Evolutionary conservation across 2,797 vertebrate species (phyloP).

Genomic region (Amphiprion clarkii): DNA sequence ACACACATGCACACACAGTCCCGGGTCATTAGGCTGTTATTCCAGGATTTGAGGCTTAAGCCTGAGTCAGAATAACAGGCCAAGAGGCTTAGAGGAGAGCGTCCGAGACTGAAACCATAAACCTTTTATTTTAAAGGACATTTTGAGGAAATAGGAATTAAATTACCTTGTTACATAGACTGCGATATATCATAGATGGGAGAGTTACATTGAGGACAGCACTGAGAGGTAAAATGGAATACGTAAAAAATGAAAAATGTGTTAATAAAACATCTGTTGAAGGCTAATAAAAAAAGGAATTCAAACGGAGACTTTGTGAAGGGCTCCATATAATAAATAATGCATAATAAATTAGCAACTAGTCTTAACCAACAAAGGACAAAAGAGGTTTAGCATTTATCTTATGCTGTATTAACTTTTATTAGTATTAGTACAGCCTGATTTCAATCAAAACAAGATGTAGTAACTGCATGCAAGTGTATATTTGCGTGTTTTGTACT

Average conservation of each 20-base stretch:
- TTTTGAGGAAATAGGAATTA: constrained; percentile 47
- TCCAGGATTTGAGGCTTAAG: constrained; percentile 72
- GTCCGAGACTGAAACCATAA: constrained; percentile 44
- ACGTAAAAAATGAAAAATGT: constrained; percentile 21
- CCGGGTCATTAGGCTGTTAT: constrained; percentile 76
- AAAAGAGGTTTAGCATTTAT: neutral
- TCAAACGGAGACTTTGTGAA: constrained; percentile 23
- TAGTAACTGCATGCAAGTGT: neutral
- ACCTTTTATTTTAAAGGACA: constrained; percentile 41
- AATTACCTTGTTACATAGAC: constrained; percentile 38
- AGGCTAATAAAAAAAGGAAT: constrained; percentile 20
- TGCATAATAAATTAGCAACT: neutral
- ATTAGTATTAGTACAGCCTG: neutral
- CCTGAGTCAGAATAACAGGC: constrained; percentile 73
- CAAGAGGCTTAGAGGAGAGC: constrained; percentile 44
- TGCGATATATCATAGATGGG: constrained; percentile 13
- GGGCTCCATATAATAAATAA: neutral
- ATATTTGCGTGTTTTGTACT: constrained; percentile 19
- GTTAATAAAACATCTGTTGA: constrained; percentile 35
- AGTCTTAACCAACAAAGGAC: neutral
- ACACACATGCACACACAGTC: constrained; percentile 40
- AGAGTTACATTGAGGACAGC: neutral
- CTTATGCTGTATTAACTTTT: neutral
- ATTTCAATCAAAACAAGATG: constrained; percentile 1
- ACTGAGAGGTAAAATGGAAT: constrained; percentile 4